These are phyloP conservation scores for Ageneiosus marmoratus DNA, from an alignment of 2,113 vertebrate species.

Conservation along the genomic window DNA sequence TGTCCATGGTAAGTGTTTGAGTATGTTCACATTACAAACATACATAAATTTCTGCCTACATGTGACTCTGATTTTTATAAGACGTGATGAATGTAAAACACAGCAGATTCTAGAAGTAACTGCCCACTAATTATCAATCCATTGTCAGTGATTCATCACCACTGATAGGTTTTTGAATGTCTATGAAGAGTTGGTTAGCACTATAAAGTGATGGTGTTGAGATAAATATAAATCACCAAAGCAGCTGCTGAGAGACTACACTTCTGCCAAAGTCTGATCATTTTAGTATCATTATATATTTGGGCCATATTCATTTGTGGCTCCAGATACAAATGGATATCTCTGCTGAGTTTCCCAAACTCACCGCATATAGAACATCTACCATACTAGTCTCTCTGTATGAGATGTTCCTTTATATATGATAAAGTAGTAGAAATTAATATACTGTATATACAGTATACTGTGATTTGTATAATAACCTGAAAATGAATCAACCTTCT, in stretches of 20 bases:
- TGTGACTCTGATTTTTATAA: not conserved
- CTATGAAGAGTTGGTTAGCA: not conserved
- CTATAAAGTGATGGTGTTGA: not conserved
- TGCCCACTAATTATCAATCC: not conserved
- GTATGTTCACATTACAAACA: conserved; percentile 25
- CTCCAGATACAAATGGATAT: not conserved
- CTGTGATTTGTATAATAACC: not conserved
- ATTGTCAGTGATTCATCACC: no score
- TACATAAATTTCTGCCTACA: not conserved
- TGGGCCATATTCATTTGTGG: not conserved
- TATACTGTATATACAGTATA: no score
- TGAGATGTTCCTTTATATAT: not conserved
- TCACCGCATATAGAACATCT: not conserved
- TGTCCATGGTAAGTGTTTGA: conserved; percentile 47
- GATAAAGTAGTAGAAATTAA: not conserved
- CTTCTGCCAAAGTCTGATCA: not conserved
- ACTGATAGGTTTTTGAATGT: not conserved
- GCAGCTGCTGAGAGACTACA: not conserved
- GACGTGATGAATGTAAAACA: not conserved
- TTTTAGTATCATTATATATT: not conserved
- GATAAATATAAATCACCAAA: not conserved
- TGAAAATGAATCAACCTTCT: not conserved
- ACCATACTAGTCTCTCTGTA: not conserved
- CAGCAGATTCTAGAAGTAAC: not conserved
- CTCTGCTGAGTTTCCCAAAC: not conserved